A percentile compares a stretch with the other conserved stretches of the same genome.
phyloP scores from a whole-genome alignment of 2,888 invertebrate species.

The Drosophila nr. perissopoda region DNA sequence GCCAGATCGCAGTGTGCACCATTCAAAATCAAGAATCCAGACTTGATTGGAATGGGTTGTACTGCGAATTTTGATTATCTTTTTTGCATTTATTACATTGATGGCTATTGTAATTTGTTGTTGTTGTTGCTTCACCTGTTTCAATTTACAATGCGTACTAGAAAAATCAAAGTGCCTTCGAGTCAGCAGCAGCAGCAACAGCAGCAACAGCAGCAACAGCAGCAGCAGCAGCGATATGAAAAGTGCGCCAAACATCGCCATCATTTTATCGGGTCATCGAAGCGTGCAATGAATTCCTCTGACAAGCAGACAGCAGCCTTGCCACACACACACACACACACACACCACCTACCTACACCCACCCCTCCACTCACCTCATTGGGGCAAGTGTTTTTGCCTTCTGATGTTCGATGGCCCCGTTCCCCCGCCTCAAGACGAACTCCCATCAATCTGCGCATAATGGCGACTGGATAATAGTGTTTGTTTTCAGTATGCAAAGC shows the following conservation, averaged over 20 bases:
- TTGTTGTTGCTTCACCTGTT: slow-evolving; percentile 54
- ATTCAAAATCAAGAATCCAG: slow-evolving; percentile 10
- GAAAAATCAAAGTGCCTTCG: slow-evolving; percentile 49
- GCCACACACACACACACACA: slow-evolving; percentile 4
- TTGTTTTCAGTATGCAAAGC: slow-evolving; percentile 70
- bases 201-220: neutral
- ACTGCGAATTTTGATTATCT: slow-evolving; percentile 49
- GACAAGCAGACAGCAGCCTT: slow-evolving; percentile 10
- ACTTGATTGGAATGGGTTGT: slow-evolving; percentile 1
- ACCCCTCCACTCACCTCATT: neutral
- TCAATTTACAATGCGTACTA: slow-evolving; percentile 41
- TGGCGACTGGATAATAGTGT: slow-evolving; percentile 73
- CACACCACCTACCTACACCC: neutral
- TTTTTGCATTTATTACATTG: slow-evolving; percentile 59
- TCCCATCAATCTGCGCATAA: slow-evolving; percentile 75
- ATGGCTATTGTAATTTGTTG: slow-evolving; percentile 22
- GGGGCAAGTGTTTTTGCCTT: slow-evolving; percentile 45
- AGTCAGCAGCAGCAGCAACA: neutral
- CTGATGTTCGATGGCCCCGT: slow-evolving; percentile 17
- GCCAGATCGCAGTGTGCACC: slow-evolving; percentile 11
- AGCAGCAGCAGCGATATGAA: slow-evolving; percentile 13
- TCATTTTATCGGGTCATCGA: slow-evolving; percentile 68
- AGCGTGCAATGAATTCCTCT: slow-evolving; percentile 58
- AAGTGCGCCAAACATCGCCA: slow-evolving; percentile 48
- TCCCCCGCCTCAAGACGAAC: slow-evolving; percentile 38